Evolutionary conservation across 37 sponge, comb jelly and placozoan species (phyloP).

Genomic region (Ianthella basta): DNA sequence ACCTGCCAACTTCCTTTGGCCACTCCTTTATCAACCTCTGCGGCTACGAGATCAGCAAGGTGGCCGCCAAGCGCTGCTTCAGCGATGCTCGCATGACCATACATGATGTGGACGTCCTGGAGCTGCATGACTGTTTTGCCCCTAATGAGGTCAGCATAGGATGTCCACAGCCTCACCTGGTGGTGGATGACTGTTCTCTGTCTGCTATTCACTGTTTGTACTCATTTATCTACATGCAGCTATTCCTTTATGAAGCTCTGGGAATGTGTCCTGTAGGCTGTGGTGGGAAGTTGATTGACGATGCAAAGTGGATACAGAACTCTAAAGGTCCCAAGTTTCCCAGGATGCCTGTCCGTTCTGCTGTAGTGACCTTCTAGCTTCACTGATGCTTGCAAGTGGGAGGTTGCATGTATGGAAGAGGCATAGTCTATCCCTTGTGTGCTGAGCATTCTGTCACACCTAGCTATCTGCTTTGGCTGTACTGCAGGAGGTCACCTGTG

Average conservation of each 20-base stretch:
- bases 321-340: conserved; percentile 34
- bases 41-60: conserved; percentile 69
- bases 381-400: too few relatives aligned
- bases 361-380: too few relatives aligned
- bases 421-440: too few relatives aligned
- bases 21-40: conserved; percentile 65
- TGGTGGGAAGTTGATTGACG: conserved; percentile 61
- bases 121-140: conserved; percentile 83
- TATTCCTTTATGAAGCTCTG: conserved; percentile 82
- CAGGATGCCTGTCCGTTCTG: too few relatives aligned
- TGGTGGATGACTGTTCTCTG: too few relatives aligned
- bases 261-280: conserved; percentile 73
- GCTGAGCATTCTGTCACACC: too few relatives aligned
- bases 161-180: neutral
- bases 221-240: conserved; percentile 25
- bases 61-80: conserved; percentile 52
- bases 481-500: conserved; percentile 53
- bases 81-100: conserved; percentile 40
- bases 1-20: conserved; percentile 63
- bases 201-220: neutral
- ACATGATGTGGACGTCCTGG: conserved; percentile 68
- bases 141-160: conserved; percentile 62
- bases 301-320: conserved; percentile 65
- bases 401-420: too few relatives aligned
- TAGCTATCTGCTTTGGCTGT: too few relatives aligned